phyloP scores from a whole-genome alignment of 2,888 invertebrate genomes.

The Cheiracanthium punctorium region DNA sequence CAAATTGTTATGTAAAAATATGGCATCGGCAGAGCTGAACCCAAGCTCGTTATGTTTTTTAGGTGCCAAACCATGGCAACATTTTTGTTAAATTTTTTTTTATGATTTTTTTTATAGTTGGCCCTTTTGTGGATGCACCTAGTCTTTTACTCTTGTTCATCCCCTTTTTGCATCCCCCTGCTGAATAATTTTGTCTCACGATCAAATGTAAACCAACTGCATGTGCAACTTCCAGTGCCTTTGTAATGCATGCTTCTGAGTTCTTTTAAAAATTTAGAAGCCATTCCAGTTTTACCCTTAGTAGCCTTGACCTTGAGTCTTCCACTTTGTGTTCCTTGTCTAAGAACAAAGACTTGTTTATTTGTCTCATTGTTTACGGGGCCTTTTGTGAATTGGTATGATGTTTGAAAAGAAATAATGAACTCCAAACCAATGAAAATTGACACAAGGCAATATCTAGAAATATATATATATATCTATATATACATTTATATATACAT shows the following conservation, averaged over 20 bases:
- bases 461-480: slow-evolving; percentile 38
- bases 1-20: slow-evolving; percentile 56
- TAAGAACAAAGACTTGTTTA: slow-evolving; percentile 69
- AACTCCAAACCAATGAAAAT: slow-evolving; percentile 51
- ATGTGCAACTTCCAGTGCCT: slow-evolving; percentile 70
- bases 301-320: slow-evolving; percentile 70
- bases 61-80: slow-evolving; percentile 66
- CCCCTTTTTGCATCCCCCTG: slow-evolving; percentile 47
- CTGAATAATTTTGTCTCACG: slow-evolving; percentile 57
- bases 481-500: slow-evolving; percentile 46
- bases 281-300: slow-evolving; percentile 68
- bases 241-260: slow-evolving; percentile 70
- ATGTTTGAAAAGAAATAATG: slow-evolving; percentile 58
- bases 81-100: slow-evolving; percentile 27
- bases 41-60: slow-evolving; percentile 53
- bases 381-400: slow-evolving; percentile 66
- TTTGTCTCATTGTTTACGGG: slow-evolving; percentile 69
- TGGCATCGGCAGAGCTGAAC: slow-evolving; percentile 62
- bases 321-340: slow-evolving; percentile 70
- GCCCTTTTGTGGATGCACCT: slow-evolving; percentile 67
- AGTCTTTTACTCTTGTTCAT: slow-evolving; percentile 63
- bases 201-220: slow-evolving; percentile 68
- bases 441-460: slow-evolving; percentile 65
- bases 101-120: slow-evolving; percentile 50
- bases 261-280: slow-evolving; percentile 68